Evolutionary conservation across 1,140 invertebrate species (phyloP).

Genomic region (Papilio polyxenes): DNA sequence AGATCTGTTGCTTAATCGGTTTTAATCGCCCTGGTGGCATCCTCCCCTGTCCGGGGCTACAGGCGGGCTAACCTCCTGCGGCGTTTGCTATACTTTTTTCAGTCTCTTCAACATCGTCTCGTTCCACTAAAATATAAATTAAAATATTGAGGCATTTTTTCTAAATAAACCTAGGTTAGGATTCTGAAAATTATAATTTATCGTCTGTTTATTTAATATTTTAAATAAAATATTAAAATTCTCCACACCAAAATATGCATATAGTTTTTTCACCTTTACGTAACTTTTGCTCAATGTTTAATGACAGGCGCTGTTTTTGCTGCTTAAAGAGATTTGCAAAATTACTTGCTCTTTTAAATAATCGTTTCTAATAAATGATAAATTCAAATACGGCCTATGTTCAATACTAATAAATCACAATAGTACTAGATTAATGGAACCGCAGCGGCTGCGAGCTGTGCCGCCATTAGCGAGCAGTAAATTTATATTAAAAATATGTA

Average conservation of each 20-base stretch:
- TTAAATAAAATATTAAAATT: background rate
- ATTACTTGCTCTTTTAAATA: background rate
- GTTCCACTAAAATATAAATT: too few relatives aligned
- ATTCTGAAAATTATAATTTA: background rate
- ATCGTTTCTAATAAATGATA: background rate
- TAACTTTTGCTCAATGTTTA: background rate
- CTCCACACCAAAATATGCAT: background rate
- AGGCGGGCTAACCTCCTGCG: background rate
- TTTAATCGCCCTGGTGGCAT: background rate
- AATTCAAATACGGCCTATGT: background rate
- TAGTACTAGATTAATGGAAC: slow-evolving; percentile 27
- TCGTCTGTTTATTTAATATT: background rate
- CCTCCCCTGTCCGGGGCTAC: background rate
- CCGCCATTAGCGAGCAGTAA: slow-evolving; percentile 29
- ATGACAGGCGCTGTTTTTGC: background rate
- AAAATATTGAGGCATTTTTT: background rate
- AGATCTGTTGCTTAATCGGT: slow-evolving; percentile 3
- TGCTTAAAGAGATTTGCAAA: background rate
- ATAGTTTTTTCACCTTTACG: background rate
- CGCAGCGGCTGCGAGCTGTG: slow-evolving; percentile 19
- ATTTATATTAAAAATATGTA: slow-evolving; percentile 37
- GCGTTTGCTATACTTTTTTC: slow-evolving; percentile 3
- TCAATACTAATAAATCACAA: slow-evolving; percentile 32
- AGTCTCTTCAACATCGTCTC: background rate
- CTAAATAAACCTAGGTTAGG: background rate